A percentile compares a stretch with the other conserved stretches of the same genome.
phyloP scores from a whole-genome alignment of 1,140 invertebrate species.

The Thaumatotibia leucotreta region DNA sequence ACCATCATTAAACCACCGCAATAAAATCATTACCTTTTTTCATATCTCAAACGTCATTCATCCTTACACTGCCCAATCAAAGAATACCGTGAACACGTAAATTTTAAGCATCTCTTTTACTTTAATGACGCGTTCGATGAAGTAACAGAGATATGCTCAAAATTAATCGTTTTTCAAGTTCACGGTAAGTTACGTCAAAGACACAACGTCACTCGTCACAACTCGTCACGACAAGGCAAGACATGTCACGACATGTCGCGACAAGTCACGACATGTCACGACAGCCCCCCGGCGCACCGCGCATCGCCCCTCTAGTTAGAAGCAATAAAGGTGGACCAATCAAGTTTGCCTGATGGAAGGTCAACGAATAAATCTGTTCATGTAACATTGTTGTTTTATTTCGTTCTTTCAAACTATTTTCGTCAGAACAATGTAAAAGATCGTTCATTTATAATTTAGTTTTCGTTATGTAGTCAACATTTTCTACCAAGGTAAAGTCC shows the following conservation, averaged over 20 bases:
- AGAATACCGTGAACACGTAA: no score
- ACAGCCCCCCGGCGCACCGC: slow-evolving; percentile 13
- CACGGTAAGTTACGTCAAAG: no score
- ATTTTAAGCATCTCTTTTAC: no score
- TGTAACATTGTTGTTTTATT: slow-evolving; percentile 47
- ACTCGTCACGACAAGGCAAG: slow-evolving; percentile 1
- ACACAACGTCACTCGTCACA: background rate
- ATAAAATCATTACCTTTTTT: no score
- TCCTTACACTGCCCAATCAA: no score
- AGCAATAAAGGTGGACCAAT: slow-evolving; percentile 74
- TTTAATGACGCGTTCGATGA: no score
- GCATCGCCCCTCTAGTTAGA: slow-evolving; percentile 45
- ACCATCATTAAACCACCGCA: no score
- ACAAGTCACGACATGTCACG: background rate
- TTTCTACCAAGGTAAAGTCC: no score
- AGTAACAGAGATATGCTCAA: no score
- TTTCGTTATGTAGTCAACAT: no score
- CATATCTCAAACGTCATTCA: no score
- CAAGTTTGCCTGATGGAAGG: slow-evolving; percentile 58
- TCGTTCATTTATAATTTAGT: background rate
- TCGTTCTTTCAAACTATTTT: background rate
- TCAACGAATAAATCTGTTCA: slow-evolving; percentile 71
- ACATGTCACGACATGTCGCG: slow-evolving; percentile 14
- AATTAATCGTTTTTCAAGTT: no score
- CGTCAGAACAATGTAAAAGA: background rate